A percentile compares a stretch with the other conserved stretches of the same genome.
Conservation (phyloP, 2,797 vertebrate species). For the Liparis tanakae region DNA sequence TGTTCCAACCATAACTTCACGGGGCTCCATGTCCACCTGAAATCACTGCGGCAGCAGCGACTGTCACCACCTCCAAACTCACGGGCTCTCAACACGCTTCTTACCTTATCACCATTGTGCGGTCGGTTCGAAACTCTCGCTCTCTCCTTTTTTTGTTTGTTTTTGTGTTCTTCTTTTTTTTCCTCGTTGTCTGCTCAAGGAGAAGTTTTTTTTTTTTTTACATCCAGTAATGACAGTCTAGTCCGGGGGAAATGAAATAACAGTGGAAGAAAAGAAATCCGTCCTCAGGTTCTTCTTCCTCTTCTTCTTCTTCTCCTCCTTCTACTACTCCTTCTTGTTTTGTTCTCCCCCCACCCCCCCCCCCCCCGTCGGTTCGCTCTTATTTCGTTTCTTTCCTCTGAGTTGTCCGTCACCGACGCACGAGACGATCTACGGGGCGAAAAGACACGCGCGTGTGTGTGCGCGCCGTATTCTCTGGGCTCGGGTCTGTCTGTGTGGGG, state of each 20-base stretch:
- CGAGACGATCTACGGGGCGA: conserved; percentile 14
- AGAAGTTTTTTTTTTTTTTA: conserved; percentile 60
- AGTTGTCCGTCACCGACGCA: conserved; percentile 59
- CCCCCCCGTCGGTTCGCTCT: conserved; percentile 21
- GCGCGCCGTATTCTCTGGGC: conserved; percentile 32
- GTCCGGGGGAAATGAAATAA: conserved; percentile 51
- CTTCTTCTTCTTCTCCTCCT: not conserved
- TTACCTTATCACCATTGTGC: conserved; percentile 82
- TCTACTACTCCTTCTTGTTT: too few relatives aligned
- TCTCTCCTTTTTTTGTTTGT: conserved; percentile 42
- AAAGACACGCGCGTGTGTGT: conserved; percentile 48
- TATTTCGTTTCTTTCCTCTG: conserved; percentile 51
- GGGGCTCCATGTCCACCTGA: conserved; percentile 59
- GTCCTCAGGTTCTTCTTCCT: conserved; percentile 48
- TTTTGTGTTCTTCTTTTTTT: too few relatives aligned
- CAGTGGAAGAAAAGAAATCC: conserved; percentile 68
- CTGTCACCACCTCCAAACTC: conserved; percentile 50
- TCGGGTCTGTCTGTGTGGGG: conserved; percentile 32
- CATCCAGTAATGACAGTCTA: conserved; percentile 76
- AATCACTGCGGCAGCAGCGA: conserved; percentile 69
- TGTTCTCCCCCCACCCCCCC: too few relatives aligned
- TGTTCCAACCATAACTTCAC: conserved; percentile 48
- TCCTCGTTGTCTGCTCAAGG: conserved; percentile 20
- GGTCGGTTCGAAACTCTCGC: conserved; percentile 67
- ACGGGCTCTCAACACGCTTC: conserved; percentile 52